Evolutionary conservation across 2,113 vertebrate species (phyloP).

Genomic region (Chloroceryle aenea): DNA sequence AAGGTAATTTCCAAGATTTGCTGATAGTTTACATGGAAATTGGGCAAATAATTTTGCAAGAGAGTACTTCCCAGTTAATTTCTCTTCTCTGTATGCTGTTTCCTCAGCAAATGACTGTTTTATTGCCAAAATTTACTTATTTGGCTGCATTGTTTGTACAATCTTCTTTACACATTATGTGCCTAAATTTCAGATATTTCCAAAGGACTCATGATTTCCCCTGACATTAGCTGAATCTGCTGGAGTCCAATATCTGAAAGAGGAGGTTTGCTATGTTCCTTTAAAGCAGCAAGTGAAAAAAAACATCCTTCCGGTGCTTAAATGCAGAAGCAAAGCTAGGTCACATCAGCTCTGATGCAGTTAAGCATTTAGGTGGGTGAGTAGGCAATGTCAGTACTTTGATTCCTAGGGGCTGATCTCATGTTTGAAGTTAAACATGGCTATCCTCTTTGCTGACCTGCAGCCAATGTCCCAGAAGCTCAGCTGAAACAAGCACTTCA

Average conservation of each 20-base stretch:
- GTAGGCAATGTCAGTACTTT: neutral
- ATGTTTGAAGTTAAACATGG: neutral
- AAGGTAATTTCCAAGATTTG: slow-evolving; percentile 27
- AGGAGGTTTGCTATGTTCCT: neutral
- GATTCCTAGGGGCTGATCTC: neutral
- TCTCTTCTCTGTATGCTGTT: neutral
- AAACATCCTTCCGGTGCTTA: neutral
- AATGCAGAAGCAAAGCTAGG: neutral
- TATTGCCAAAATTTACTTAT: neutral
- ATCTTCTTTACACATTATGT: neutral
- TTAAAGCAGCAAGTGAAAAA: neutral
- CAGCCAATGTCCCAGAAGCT: neutral
- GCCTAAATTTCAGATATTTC: slow-evolving; percentile 15
- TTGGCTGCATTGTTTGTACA: slow-evolving; percentile 6
- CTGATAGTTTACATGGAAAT: slow-evolving; percentile 25
- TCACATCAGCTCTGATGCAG: neutral
- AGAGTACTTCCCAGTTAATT: slow-evolving; percentile 14
- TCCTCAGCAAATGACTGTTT: neutral
- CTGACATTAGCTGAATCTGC: neutral
- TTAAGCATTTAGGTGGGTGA: neutral
- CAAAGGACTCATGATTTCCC: slow-evolving; percentile 28
- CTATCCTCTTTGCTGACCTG: neutral
- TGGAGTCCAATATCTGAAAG: neutral
- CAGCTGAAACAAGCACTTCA: fast-evolving
- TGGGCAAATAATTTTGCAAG: slow-evolving; percentile 32